Base-by-base conservation (phyloP, 1,140 invertebrate species). In the Pomacea maculata region DNA sequence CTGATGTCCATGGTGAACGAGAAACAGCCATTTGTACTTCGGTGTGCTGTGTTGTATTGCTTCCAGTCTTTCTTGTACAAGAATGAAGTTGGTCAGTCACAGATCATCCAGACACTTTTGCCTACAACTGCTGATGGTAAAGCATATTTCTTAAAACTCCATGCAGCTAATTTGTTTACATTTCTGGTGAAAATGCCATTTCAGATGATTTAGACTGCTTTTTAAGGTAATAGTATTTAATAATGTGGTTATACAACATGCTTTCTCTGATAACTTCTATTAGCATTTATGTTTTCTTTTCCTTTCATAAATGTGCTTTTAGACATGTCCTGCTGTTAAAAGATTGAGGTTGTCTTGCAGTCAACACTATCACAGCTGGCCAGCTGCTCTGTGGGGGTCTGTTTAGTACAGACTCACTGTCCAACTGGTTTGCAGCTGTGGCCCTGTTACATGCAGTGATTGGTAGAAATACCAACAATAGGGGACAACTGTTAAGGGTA, bases 1-100 rank as follows among this genome's bases (percentile, higher is more conserved):
- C 91, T 99, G 17, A 97, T 99, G 95, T 99, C 97, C 0, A 99
- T 99, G 97, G 97, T 99, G 6, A 99, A 99, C 91, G 98, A 99
- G 87, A 99, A 98, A 89, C 98, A 99, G 90, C 95, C 97, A 19
- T 96, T 99, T 89, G 91, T 94, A 14, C 91, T 99, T 76, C 94
- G 98, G 77, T 98, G 97, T 92, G 95, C 98, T 1, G 97, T 99
- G 15, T 94, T 99, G 1, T 99, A 99, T 90, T 99, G 97, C 89
- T 99, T 99, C 90, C 95, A 99, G 92, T 99, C 96, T 90, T 99
- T 96, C 89, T 92, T 99, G 0, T 98, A 96, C 88, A 97, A 96
- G 91, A 99, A 99, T 92, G 95, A 90, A 82, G 87, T 91, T 45
- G 90, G 90, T 14, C 90, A 91, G 82, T 94, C 94, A 14, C 94